These are phyloP conservation scores for Prionailurus viverrinus DNA, from an alignment of 2,113 vertebrate genomes.

Conservation along the genomic window DNA sequence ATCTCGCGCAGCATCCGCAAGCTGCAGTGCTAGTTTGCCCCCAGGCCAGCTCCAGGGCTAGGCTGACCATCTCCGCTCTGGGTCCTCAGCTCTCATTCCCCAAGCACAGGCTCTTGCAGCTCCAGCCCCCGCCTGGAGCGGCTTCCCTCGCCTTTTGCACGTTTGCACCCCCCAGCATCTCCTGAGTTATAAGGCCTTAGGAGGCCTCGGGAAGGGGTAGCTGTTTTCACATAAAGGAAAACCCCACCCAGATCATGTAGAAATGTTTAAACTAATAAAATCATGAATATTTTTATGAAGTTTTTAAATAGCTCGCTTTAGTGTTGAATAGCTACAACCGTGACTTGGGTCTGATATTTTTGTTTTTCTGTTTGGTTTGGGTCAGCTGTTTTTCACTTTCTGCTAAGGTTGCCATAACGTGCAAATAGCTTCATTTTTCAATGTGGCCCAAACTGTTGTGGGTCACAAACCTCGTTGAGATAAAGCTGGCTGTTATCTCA, in stretches of 20 bases:
- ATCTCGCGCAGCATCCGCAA: constrained; percentile 99
- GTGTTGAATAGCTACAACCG: constrained; percentile 62
- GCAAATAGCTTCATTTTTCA: constrained; percentile 78
- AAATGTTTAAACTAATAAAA: constrained; percentile 84
- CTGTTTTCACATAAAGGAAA: constrained; percentile 59
- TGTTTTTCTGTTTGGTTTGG: constrained; percentile 36
- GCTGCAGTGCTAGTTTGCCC: constrained; percentile 93
- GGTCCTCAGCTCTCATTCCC: not conserved
- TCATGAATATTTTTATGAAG: constrained; percentile 82
- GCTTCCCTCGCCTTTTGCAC: constrained; percentile 77
- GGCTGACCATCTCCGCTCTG: not conserved
- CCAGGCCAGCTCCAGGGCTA: not conserved
- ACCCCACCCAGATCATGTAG: constrained; percentile 79
- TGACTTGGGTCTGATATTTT: constrained; percentile 77
- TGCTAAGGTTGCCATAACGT: not conserved
- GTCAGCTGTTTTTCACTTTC: constrained; percentile 59
- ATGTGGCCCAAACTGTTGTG: constrained; percentile 27
- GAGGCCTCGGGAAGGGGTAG: constrained; percentile 59
- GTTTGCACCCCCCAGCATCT: constrained; percentile 74
- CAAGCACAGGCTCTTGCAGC: constrained; percentile 17
- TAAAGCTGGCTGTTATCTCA: constrained; percentile 80
- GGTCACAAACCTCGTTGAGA: constrained; percentile 70
- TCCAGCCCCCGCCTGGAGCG: constrained; percentile 27
- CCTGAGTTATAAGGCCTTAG: constrained; percentile 68
- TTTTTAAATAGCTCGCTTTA: constrained; percentile 82